Conservation (phyloP, 2,888 invertebrate species). For the Caenorhabditis sp. region DNA sequence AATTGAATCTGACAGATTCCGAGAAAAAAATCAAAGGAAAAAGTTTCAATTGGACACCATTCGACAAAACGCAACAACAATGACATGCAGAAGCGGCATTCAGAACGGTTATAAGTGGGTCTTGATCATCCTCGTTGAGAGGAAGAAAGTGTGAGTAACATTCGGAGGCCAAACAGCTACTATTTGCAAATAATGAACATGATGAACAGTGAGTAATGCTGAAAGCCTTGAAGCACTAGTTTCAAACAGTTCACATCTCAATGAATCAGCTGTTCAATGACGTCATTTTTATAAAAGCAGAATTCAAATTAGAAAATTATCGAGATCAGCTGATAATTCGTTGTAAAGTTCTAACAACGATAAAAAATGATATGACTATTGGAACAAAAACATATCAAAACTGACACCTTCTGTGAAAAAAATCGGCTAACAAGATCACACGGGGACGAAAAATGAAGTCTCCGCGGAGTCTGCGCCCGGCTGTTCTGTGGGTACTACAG, state of each 20-base stretch:
- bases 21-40: conserved; percentile 14
- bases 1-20: conserved; percentile 8
- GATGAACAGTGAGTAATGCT: conserved; percentile 36
- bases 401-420: conserved; percentile 17
- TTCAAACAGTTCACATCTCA: conserved; percentile 25
- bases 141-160: conserved; percentile 35
- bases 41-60: conserved; percentile 39
- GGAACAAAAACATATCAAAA: not conserved
- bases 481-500: conserved; percentile 59
- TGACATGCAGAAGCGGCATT: conserved; percentile 34
- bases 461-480: conserved; percentile 40
- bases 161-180: conserved; percentile 18
- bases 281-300: conserved; percentile 20
- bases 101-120: conserved; percentile 58
- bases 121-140: conserved; percentile 39
- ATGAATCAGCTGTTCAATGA: conserved; percentile 41
- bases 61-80: conserved; percentile 9
- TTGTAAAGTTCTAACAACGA: not conserved
- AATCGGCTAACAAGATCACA: conserved; percentile 50
- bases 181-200: conserved; percentile 35
- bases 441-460: conserved; percentile 48
- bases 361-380: not conserved
- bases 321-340: too few species aligned
- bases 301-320: too few species aligned
- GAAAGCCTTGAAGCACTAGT: conserved; percentile 22